Base-by-base conservation (phyloP, 2,888 invertebrate species). In the Microchrysa polita region DNA sequence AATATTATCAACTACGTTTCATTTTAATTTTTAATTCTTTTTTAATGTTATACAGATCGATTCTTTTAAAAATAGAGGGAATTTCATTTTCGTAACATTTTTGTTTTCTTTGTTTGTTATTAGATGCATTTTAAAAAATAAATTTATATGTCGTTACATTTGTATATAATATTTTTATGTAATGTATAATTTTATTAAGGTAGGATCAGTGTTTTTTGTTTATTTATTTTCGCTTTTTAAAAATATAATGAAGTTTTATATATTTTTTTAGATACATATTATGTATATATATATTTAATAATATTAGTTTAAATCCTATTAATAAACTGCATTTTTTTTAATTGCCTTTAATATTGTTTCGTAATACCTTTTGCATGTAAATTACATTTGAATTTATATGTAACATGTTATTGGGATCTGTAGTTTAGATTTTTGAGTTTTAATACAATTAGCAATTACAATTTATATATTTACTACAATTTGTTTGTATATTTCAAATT, bases 201-300 rank as follows among this genome's bases (percentile, higher is more conserved):
- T 69, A 69, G 69, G 55, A 55, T 69, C 52, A 34, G 67, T 67
- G 52, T 18, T 40, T 52, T 12, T 18, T n/a, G 60, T 60, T 48
- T 67, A 16, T 67, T 48, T 67, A 44, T 40, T 57, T 69, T 69
- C 53, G 52, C 9, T 12, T 57, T 69, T 69, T n/a, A 34, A 69
- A 69, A 69, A 69, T 69, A 69, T 69, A 42, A 55, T n/a, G 42
- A 34, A 27, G 34, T 55, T 52, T 67, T 16, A n/a, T 55, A 53
- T 27, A 27, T 67, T 57, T 53, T n/a, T n/a, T n/a, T 57, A n/a
- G 10, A 12, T 67, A 67, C 18, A 67, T 53, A n/a, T n/a, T n/a
- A 53, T 44, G 14, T 44, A 48, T 65, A 48, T 40, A 44, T 27
- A 18, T 5, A 48, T 65, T 65, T 48, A 52, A 34, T 34, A 34